Conservation (phyloP, 2,797 vertebrate genomes). For the Oceanodroma leucorhoa region DNA sequence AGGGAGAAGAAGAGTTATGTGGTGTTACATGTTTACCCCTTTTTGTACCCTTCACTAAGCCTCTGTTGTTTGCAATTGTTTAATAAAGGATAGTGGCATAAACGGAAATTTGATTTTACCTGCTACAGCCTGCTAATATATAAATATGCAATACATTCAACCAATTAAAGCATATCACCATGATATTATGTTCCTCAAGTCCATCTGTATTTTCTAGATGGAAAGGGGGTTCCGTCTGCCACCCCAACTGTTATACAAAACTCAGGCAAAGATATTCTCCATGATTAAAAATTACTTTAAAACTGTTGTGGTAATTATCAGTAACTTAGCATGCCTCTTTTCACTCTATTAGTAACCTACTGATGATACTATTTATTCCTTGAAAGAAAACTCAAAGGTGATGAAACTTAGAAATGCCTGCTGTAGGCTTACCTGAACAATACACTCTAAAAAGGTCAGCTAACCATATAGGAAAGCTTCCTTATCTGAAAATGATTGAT, state of each 20-base stretch:
- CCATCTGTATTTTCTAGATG: neutral
- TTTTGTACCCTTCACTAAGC: neutral
- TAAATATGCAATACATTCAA: neutral
- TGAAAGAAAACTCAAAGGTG: neutral
- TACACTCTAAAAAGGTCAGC: neutral
- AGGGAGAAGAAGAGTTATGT: neutral
- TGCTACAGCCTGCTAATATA: neutral
- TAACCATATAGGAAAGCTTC: neutral
- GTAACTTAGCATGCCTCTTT: neutral
- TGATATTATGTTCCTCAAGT: neutral
- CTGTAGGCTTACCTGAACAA: neutral
- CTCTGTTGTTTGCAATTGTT: neutral
- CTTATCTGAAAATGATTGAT: neutral
- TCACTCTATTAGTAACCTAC: neutral
- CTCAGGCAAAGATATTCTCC: neutral
- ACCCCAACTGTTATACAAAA: neutral
- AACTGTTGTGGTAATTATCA: neutral
- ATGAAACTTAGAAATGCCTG: neutral
- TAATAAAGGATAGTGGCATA: neutral
- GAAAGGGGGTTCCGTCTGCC: neutral
- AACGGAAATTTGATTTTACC: neutral
- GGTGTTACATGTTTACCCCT: fast-evolving
- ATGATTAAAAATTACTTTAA: neutral
- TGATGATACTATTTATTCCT: neutral
- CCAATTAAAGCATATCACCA: neutral